Percentiles rank a stretch among this genome's conserved stretches.
Evolutionary conservation across 2,797 vertebrate genomes (phyloP).

Genomic region (Lophius americanus): DNA sequence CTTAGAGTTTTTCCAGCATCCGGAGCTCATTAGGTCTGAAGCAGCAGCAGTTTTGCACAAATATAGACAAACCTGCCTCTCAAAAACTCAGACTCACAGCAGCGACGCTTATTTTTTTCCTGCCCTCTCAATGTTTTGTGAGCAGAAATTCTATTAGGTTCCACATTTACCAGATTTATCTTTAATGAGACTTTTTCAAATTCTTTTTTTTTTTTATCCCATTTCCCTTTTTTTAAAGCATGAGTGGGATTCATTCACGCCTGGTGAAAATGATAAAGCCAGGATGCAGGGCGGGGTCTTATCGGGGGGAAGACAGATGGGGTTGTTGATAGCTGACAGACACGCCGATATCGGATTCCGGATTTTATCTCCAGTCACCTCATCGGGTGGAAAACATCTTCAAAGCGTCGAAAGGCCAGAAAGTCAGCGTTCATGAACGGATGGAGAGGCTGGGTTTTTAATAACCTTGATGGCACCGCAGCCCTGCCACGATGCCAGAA

Average conservation of each 20-base stretch:
- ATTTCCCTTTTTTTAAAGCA: constrained; percentile 58
- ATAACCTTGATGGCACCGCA: constrained; percentile 66
- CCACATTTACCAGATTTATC: constrained; percentile 71
- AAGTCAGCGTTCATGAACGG: constrained; percentile 65
- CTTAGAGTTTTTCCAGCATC: constrained; percentile 11
- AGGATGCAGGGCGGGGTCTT: constrained; percentile 66
- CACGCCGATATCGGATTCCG: constrained; percentile 81
- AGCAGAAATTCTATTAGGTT: constrained; percentile 62
- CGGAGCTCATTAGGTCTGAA: constrained; percentile 2
- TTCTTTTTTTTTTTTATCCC: constrained; percentile 71
- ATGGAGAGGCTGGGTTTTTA: constrained; percentile 71
- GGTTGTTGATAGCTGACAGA: constrained; percentile 85
- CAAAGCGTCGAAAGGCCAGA: constrained; percentile 81
- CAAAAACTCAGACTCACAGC: background rate
- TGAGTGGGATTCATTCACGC: constrained; percentile 63
- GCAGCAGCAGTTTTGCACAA: constrained; percentile 5
- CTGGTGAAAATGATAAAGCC: constrained; percentile 62
- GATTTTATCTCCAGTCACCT: constrained; percentile 79
- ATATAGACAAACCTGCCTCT: background rate
- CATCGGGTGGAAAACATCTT: constrained; percentile 77
- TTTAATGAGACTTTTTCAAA: constrained; percentile 70
- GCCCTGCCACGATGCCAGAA: constrained; percentile 53
- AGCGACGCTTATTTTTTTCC: constrained; percentile 18
- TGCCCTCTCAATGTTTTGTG: constrained; percentile 39
- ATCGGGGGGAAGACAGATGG: constrained; percentile 82